A percentile compares a stretch with the other conserved stretches of the same genome.
Conservation (phyloP, 2,888 invertebrate species). For the Ferrisia virgata region DNA sequence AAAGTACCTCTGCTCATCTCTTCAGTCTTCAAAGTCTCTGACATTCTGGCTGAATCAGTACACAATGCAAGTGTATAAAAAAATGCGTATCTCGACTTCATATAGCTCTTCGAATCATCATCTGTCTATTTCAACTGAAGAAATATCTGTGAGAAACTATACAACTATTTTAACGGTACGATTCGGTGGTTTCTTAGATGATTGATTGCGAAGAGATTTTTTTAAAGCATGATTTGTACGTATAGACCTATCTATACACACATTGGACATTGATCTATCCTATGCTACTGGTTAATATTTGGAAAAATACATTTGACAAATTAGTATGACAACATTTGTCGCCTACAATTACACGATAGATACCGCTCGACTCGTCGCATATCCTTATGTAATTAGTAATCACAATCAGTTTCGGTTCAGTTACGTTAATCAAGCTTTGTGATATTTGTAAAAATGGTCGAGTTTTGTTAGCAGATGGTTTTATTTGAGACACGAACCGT, state of each 20-base stretch:
- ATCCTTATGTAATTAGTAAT: constrained; percentile 4
- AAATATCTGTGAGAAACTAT: neutral
- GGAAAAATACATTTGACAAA: neutral
- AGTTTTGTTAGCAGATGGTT: constrained; percentile 10
- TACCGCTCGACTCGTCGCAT: neutral
- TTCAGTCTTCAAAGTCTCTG: too few species aligned
- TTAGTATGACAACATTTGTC: too few species aligned
- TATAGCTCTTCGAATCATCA: too few species aligned
- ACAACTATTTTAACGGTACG: neutral
- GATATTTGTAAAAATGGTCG: constrained; percentile 8
- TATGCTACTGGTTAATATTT: neutral
- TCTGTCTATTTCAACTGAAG: neutral
- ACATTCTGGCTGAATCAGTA: too few species aligned
- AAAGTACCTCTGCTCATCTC: too few species aligned
- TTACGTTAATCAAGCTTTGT: constrained; percentile 25
- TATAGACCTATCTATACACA: too few species aligned
- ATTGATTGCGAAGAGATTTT: neutral
- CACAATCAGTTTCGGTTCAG: constrained; percentile 21
- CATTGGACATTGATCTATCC: too few species aligned
- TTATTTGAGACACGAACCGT: constrained; percentile 10
- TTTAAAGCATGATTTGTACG: neutral
- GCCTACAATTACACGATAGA: neutral
- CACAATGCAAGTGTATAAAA: too few species aligned
- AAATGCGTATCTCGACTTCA: too few species aligned
- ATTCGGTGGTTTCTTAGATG: neutral